Evolutionary conservation across 2,888 invertebrate genomes (phyloP).

Genomic region (Pyrocoelia pectoralis): DNA sequence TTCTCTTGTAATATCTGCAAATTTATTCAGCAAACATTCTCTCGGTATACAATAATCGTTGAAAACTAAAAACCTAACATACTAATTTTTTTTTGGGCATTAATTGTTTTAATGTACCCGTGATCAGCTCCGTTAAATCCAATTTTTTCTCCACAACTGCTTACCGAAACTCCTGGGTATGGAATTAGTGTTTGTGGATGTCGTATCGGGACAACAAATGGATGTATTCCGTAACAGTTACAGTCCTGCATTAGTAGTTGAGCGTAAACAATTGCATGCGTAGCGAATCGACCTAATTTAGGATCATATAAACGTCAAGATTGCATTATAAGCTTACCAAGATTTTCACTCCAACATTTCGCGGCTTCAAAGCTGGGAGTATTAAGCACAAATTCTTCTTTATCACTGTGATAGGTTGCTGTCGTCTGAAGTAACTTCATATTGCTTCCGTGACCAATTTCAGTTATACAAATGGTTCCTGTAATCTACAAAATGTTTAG

Average conservation of each 20-base stretch:
- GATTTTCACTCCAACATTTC: too few relatives aligned
- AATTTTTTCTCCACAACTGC: conserved; percentile 92
- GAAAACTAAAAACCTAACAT: conserved; percentile 67
- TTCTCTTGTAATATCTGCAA: conserved; percentile 83
- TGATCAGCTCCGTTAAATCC: conserved; percentile 94
- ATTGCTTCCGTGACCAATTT: too few relatives aligned
- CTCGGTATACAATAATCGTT: conserved; percentile 82
- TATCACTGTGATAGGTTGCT: too few relatives aligned
- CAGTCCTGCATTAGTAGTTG: conserved; percentile 83
- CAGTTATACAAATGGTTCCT: too few relatives aligned
- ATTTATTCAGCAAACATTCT: conserved; percentile 80
- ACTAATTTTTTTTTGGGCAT: conserved; percentile 58
- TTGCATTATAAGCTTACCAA: too few relatives aligned
- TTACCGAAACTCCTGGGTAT: conserved; percentile 82
- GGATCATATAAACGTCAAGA: too few relatives aligned
- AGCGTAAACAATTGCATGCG: conserved; percentile 88
- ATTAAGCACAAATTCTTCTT: too few relatives aligned
- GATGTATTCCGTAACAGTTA: conserved; percentile 83
- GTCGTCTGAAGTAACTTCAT: too few relatives aligned
- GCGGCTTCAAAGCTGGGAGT: too few relatives aligned
- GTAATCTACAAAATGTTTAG: too few relatives aligned
- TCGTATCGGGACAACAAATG: conserved; percentile 88
- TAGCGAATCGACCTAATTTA: conserved; percentile 74
- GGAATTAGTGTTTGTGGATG: conserved; percentile 76
- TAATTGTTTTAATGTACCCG: conserved; percentile 66